phyloP scores from a whole-genome alignment of 2,888 invertebrate species.

The Argyresthia goedartella region DNA sequence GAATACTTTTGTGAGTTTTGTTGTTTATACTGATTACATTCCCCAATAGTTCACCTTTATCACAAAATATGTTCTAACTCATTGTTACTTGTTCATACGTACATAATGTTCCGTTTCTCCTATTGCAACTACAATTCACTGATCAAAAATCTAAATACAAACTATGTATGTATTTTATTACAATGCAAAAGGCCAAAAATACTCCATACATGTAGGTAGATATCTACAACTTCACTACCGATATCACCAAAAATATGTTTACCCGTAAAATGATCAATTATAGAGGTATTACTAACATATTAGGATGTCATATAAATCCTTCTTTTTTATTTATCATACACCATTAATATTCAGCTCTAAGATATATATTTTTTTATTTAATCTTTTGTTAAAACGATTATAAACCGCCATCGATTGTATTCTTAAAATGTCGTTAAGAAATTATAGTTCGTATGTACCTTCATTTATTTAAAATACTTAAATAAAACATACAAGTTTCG shows the following conservation, averaged over 20 bases:
- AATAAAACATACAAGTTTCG: too few species aligned
- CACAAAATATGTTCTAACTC: too few species aligned
- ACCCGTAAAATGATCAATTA: too few species aligned
- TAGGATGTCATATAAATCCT: constrained; percentile 4
- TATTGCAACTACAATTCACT: background rate
- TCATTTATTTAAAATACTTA: too few species aligned
- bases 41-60: background rate
- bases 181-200: too few species aligned
- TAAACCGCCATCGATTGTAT: background rate
- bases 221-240: too few species aligned
- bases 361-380: background rate
- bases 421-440: background rate
- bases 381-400: background rate
- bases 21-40: background rate
- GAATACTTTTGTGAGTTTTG: constrained; percentile 32
- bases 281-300: background rate
- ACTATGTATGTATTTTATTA: background rate
- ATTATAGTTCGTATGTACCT: too few species aligned
- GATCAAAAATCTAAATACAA: background rate
- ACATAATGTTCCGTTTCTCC: too few species aligned
- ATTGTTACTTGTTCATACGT: too few species aligned
- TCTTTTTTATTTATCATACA: background rate
- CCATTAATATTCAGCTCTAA: background rate
- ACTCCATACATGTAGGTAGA: too few species aligned
- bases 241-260: background rate